A percentile compares a stretch with the other conserved stretches of the same genome.
These are phyloP conservation scores for Cygnus olor DNA, from an alignment of 2,797 vertebrate species.

Conservation along the genomic window DNA sequence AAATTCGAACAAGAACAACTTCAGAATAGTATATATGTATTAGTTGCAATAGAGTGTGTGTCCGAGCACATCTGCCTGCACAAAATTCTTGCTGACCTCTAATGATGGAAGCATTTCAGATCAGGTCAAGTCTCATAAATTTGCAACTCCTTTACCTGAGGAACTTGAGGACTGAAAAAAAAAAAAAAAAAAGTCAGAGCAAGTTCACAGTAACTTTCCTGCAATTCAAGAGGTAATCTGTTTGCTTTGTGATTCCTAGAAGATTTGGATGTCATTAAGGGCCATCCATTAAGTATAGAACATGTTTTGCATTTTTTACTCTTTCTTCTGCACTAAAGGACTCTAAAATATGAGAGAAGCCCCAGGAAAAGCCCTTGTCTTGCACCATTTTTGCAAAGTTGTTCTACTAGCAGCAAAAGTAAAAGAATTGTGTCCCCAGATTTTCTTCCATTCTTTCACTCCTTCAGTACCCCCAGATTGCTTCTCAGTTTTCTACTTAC, in stretches of 20 bases:
- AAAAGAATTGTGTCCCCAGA: background rate
- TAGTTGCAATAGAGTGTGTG: background rate
- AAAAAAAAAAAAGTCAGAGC: background rate
- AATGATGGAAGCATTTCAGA: background rate
- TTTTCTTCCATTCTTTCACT: background rate
- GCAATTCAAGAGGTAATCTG: background rate
- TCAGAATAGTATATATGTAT: background rate
- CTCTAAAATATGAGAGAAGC: background rate
- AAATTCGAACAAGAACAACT: background rate
- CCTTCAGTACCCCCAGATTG: background rate
- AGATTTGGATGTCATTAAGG: background rate
- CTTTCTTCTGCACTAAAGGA: background rate
- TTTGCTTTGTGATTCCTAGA: background rate
- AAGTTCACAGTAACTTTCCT: background rate
- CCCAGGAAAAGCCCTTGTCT: background rate
- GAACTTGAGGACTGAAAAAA: background rate
- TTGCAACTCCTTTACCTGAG: background rate
- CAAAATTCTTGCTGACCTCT: background rate
- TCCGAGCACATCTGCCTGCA: background rate
- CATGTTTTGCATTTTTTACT: background rate
- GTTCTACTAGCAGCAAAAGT: background rate
- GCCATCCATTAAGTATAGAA: background rate
- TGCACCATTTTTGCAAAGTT: background rate
- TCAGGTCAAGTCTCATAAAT: background rate
- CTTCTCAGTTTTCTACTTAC: background rate